Base-by-base conservation (phyloP, 1,140 invertebrate species). In the Orussus abietinus region DNA sequence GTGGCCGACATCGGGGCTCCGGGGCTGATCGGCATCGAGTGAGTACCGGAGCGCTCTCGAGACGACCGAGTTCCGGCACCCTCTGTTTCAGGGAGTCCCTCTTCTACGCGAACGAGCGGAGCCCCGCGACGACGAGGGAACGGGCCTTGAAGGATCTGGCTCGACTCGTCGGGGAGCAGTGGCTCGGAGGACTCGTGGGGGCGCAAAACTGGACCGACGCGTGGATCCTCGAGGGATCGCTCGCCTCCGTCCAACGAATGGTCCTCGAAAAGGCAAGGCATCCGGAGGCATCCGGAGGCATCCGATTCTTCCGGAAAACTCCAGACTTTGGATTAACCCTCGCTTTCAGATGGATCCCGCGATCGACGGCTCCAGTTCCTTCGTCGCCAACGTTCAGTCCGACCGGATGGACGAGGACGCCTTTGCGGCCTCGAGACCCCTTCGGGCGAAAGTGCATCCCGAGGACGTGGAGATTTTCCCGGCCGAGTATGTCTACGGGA, bases 21-120 rank as follows among this genome's bases (percentile, higher is more conserved):
- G 41, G 77, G 77, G 31, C 57, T 79, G 17, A 71, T 77, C 18
- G 64, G 64, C 6, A 65, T 77, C 18, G 71, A 55, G 75, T 77
- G 56, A 60, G 47, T 22, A 13, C n/a, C n/a, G n/a, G n/a, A n/a
- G n/a, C n/a, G n/a, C n/a, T n/a, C n/a, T n/a, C n/a, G n/a, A n/a
- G n/a, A n/a, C n/a, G n/a, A n/a, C n/a, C n/a, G n/a, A n/a, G n/a
- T n/a, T n/a, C n/a, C n/a, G n/a, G n/a, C n/a, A n/a, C n/a, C 37
- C 37, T 43, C 42, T 44, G 6, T n/a, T n/a, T n/a, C 49, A 66
- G 60, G 29, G 49, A 62, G 20, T 56, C 58, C 15, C 17, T 59
- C 7, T 63, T 61, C 42, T 49, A 50, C 19, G 31, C 53, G 2
- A 49, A 55, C 38, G 38, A 60, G 41, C 34, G 51, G 42, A 57